Percentiles rank a stretch among this genome's conserved stretches.
Evolutionary conservation across 1,140 invertebrate genomes (phyloP).

Genomic region (Lamellibrachia luymesi): DNA sequence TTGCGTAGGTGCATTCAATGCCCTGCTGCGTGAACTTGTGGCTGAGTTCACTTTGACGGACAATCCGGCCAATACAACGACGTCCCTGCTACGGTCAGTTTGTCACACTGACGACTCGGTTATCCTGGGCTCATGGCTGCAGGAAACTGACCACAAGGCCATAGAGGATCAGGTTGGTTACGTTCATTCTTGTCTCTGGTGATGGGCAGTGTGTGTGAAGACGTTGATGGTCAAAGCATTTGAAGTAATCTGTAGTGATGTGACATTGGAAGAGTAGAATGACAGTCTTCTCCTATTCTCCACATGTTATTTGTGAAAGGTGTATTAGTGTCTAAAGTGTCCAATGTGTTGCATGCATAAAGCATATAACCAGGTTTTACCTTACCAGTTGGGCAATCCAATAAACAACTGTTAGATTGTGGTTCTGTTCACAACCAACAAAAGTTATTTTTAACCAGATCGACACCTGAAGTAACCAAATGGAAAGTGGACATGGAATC

Average conservation of each 20-base stretch:
- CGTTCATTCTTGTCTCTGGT: slow-evolving; percentile 28
- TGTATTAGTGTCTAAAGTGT: too few relatives aligned
- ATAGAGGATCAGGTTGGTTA: slow-evolving; percentile 91
- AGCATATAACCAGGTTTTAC: neutral
- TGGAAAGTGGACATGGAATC: too few relatives aligned
- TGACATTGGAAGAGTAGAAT: neutral
- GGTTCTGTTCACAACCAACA: neutral
- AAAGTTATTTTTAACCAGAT: neutral
- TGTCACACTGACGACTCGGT: slow-evolving; percentile 87
- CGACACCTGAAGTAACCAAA: too few relatives aligned
- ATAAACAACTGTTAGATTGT: neutral
- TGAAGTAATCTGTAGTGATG: neutral
- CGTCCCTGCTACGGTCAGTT: slow-evolving; percentile 78
- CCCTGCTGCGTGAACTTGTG: slow-evolving; percentile 73
- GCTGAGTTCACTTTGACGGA: slow-evolving; percentile 95
- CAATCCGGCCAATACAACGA: slow-evolving; percentile 91
- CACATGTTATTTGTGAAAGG: neutral
- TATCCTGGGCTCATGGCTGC: slow-evolving; percentile 62
- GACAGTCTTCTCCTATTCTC: neutral
- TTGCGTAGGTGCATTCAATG: slow-evolving; percentile 50
- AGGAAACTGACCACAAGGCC: slow-evolving; percentile 92
- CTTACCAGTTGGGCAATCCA: neutral
- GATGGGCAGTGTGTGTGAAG: neutral
- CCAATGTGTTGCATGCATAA: neutral
- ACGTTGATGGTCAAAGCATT: neutral